Evolutionary conservation across 1,140 invertebrate species (phyloP), one percentile per base, ranked within the genome.

Genomic region (Popillia japonica): DNA sequence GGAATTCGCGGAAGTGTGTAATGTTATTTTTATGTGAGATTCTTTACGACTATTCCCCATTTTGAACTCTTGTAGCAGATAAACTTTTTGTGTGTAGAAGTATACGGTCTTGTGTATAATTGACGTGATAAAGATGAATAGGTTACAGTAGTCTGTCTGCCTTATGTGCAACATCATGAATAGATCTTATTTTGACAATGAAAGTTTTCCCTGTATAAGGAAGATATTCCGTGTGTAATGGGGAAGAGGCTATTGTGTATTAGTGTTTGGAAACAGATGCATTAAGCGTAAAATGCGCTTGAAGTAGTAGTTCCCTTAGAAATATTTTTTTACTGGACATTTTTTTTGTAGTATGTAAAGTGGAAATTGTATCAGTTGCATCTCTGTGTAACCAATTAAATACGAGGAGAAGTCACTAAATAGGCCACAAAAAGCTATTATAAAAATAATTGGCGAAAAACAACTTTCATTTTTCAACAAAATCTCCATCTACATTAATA

Each of bases 1-100:
- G 61, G 23, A 64, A 64, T 10, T 22, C 17, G 23, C 6, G 2
- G 17, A 64, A 23, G n/a, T 64, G 17, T 7, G 17, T 64, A 59
- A 59, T n/a, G 55, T n/a, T 59, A 59, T 59, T 59, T 59, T n/a
- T 64, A 64, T 22, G 61, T 64, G 61, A 64, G 23, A 64, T 64
- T 64, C 22, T 64, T 4, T n/a, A 14, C 22, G 61, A 6, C 22
- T 64, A 20, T 64, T 2, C 61, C 61, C 61, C 61, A 64, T 64
- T 64, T 27, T 11, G 61, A 64, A 64, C 22, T 20, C 17, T 20
- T 64, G 6, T 9, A 9, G 61, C 11, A 22, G 11, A 20, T 20
- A 64, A 20, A 17, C 17, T 27, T 64, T 17, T 20, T 4, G 4
- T 8, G 17, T n/a, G 3, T n/a, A 64, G 10, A 64, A 64, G 23